These are phyloP conservation scores for Calephelis perditalis DNA, from an alignment of 2,888 invertebrate genomes.

Conservation along the genomic window DNA sequence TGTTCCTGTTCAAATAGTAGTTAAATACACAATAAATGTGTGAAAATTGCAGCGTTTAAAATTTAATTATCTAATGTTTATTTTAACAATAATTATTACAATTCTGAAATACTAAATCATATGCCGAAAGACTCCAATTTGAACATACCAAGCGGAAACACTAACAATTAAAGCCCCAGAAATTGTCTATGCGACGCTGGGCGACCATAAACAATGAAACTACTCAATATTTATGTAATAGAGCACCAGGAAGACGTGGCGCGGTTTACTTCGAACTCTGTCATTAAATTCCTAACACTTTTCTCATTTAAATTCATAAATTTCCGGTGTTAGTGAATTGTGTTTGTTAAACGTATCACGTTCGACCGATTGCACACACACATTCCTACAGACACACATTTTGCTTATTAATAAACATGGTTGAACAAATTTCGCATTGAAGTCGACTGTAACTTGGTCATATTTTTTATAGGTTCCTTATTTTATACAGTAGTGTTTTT, in stretches of 20 bases:
- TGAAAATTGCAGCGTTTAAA: no score
- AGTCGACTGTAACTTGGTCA: constrained; percentile 23
- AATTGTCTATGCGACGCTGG: constrained; percentile 41
- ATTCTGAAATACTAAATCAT: no score
- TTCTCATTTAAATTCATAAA: constrained; percentile 77
- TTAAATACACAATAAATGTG: no score
- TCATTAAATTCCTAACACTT: constrained; percentile 77
- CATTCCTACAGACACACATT: constrained; percentile 46
- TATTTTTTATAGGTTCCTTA: no score
- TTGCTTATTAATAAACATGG: constrained; percentile 30
- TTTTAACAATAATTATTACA: no score
- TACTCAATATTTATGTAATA: constrained; percentile 60
- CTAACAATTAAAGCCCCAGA: constrained; percentile 34
- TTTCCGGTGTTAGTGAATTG: constrained; percentile 69
- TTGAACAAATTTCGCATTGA: constrained; percentile 10
- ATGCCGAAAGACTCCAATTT: background rate
- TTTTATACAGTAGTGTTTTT: no score
- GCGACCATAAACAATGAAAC: constrained; percentile 51
- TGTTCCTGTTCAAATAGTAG: no score
- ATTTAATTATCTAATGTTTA: no score
- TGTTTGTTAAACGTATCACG: constrained; percentile 61
- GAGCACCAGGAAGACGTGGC: constrained; percentile 49
- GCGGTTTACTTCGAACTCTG: constrained; percentile 54
- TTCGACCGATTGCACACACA: constrained; percentile 64
- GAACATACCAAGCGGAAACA: constrained; percentile 25